These are phyloP conservation scores for Arbacia lixula DNA, from an alignment of 53 echinoderm and acorn worm species.

Conservation along the genomic window DNA sequence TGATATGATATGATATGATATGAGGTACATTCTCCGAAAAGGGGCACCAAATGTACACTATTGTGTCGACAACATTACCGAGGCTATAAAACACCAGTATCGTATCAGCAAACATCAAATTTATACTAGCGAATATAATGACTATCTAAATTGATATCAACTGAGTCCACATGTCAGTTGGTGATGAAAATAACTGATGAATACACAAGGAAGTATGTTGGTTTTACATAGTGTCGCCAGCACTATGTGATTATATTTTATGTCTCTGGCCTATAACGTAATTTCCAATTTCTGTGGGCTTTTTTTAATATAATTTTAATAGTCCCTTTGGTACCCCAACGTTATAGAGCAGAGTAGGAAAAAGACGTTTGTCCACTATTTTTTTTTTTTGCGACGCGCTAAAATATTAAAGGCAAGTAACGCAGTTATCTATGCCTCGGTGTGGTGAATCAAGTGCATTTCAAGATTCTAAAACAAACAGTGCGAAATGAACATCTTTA, in stretches of 20 bases:
- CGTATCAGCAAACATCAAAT: slow-evolving; percentile 1
- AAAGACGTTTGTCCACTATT: slow-evolving; percentile 6
- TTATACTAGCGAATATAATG: slow-evolving; percentile 41
- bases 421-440: slow-evolving; percentile 13
- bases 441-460: slow-evolving; percentile 31
- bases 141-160: slow-evolving; percentile 39
- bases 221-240: too few relatives aligned
- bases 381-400: slow-evolving; percentile 11
- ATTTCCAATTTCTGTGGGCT: too few relatives aligned
- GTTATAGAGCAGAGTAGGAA: slow-evolving; percentile 12
- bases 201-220: slow-evolving; percentile 11
- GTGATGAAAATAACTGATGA: slow-evolving; percentile 1
- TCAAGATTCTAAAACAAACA: slow-evolving; percentile 33
- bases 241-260: too few relatives aligned
- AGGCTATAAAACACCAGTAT: slow-evolving; percentile 1
- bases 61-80: slow-evolving; percentile 32
- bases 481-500: slow-evolving; percentile 16
- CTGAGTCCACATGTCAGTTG: slow-evolving; percentile 12
- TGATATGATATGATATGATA: too few relatives aligned
- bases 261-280: too few relatives aligned
- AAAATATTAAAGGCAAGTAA: slow-evolving; percentile 3
- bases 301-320: slow-evolving; percentile 10
- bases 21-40: slow-evolving; percentile 44
- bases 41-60: slow-evolving; percentile 21
- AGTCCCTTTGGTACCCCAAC: slow-evolving; percentile 22